Base-by-base conservation (phyloP, 2,888 invertebrate genomes). In the Thumatha senex region DNA sequence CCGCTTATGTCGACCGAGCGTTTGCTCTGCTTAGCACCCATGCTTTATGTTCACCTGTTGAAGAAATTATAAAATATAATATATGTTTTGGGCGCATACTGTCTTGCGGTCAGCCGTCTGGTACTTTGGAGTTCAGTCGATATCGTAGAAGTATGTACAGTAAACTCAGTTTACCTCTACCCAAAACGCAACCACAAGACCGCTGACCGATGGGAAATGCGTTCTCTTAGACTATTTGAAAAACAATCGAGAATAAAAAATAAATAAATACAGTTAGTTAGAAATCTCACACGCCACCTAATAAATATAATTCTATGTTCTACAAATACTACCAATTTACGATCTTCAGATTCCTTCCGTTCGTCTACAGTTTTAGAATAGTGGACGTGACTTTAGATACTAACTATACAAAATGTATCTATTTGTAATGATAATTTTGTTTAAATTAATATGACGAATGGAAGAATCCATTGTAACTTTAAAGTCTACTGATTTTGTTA, bases 1-100 rank as follows among this genome's bases (percentile, higher is more conserved):
- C 94, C 94, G 84, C 96, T 96, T 86, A 96, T 96, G 85, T 96
- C 96, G 86, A 96, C 96, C 78, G 96, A 96, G 92, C 96, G 95
- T 90, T 96, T 96, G 90, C 96, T 96, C 93, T 96, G 96, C 92
- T 95, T 94, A 89, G 95, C 96, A 92, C 96, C 96, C 96, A 96
- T 96, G 63, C 74, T 88, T 67, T 84, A 87, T 92, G 74, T 74
- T 77, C 73, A 66, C 73, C 81, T 80, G 56, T 9, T 24, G 18
- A 24, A 24, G 18, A 24, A 24, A 24, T n/a, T n/a, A n/a, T n/a
- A n/a, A n/a, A n/a, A n/a, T n/a, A n/a, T n/a, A n/a, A n/a, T 0
- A 15, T 15, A 36, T 36, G 1, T 0, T 24, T 5, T 5, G 18
- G 5, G 18, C 5, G 5, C 18, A 24, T 5, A 24, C 18, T 24